phyloP scores from a whole-genome alignment of 2,797 vertebrate species.

The Lutjanus argentimaculatus region DNA sequence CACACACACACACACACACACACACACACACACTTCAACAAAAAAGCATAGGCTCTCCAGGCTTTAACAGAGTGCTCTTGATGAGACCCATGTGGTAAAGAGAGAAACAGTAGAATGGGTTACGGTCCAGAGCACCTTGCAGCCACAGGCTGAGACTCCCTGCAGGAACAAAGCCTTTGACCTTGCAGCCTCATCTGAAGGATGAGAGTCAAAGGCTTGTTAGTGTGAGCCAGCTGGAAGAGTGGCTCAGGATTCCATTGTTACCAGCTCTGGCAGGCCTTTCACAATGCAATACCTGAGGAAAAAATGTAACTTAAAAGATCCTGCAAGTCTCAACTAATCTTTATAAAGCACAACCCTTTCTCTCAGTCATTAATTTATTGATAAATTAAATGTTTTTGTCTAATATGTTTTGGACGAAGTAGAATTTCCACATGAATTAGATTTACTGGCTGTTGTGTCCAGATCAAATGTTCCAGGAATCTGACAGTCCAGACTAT shows the following conservation, averaged over 20 bases:
- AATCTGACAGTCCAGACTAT: too few relatives aligned
- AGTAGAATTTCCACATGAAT: not conserved
- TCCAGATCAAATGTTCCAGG: not conserved
- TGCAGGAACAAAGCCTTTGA: constrained; percentile 41
- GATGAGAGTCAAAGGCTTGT: constrained; percentile 43
- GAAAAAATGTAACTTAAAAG: not conserved
- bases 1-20: constrained; percentile 3
- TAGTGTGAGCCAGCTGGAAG: constrained; percentile 26
- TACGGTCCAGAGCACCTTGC: constrained; percentile 42
- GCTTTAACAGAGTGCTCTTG: constrained; percentile 48
- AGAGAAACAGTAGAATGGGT: constrained; percentile 41
- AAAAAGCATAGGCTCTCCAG: constrained; percentile 25
- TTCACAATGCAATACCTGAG: not conserved
- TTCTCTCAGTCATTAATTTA: not conserved
- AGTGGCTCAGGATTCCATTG: not conserved
- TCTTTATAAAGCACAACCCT: not conserved
- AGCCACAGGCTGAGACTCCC: constrained; percentile 45
- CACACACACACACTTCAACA: constrained; percentile 19
- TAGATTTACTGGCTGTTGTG: not conserved
- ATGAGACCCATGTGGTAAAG: constrained; percentile 54
- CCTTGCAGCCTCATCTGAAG: constrained; percentile 42
- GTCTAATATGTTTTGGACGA: not conserved
- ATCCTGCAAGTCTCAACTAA: not conserved
- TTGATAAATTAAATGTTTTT: not conserved
- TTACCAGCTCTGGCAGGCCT: not conserved